These are phyloP conservation scores for Bombyx mandarina DNA, from an alignment of 1,140 invertebrate species.

Conservation along the genomic window DNA sequence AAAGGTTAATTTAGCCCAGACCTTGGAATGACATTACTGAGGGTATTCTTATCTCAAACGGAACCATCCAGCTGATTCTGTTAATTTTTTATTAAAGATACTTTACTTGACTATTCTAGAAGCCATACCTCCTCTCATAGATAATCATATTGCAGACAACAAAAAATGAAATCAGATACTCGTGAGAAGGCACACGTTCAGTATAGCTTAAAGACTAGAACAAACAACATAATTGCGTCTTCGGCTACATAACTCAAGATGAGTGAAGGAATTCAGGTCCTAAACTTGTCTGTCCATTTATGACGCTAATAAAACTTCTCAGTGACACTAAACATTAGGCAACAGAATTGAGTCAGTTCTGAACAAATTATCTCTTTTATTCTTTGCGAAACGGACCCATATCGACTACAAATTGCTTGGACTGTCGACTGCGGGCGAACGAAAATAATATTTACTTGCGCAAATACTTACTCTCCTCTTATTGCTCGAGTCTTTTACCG, in stretches of 20 bases:
- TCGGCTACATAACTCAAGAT: neutral
- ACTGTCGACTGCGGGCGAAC: slow-evolving; percentile 26
- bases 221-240: neutral
- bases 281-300: neutral
- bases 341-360: slow-evolving; percentile 6
- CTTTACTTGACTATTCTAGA: too few relatives aligned
- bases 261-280: neutral
- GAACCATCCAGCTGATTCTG: too few relatives aligned
- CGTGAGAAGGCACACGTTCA: neutral
- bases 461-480: slow-evolving; percentile 55
- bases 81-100: too few relatives aligned
- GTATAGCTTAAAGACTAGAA: neutral
- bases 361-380: slow-evolving; percentile 12
- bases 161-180: too few relatives aligned
- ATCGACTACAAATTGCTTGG: slow-evolving; percentile 59
- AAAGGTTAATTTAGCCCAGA: too few relatives aligned
- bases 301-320: neutral
- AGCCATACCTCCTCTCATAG: too few relatives aligned
- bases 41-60: too few relatives aligned
- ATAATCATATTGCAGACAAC: too few relatives aligned
- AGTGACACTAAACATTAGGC: neutral
- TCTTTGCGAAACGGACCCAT: slow-evolving; percentile 45
- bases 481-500: slow-evolving; percentile 28
- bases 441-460: slow-evolving; percentile 65
- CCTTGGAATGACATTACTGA: too few relatives aligned